phyloP scores from a whole-genome alignment of 2,888 invertebrate species.

The Prenolepis imparis region DNA sequence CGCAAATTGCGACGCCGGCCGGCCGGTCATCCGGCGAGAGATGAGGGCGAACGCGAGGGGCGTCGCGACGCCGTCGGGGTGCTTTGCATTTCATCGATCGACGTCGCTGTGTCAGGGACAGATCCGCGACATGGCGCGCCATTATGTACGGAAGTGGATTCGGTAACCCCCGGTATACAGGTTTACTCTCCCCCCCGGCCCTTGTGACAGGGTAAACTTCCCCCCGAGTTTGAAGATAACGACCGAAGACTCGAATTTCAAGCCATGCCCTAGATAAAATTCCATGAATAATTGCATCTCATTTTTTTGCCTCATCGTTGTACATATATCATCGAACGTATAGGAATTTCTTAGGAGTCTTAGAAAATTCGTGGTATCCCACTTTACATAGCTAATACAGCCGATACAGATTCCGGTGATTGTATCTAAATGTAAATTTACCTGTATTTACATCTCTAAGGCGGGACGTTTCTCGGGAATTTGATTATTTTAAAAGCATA shows the following conservation, averaged over 20 bases:
- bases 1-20: constrained; percentile 51
- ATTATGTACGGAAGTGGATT: constrained; percentile 51
- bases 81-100: constrained; percentile 57
- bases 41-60: constrained; percentile 15
- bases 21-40: constrained; percentile 17
- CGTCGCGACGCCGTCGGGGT: constrained; percentile 42
- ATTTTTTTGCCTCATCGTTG: neutral
- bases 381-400: neutral
- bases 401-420: neutral
- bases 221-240: neutral
- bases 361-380: neutral
- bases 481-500: constrained; percentile 9
- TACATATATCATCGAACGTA: neutral
- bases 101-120: constrained; percentile 51
- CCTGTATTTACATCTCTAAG: neutral
- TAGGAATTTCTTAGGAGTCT: neutral
- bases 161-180: neutral
- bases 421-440: constrained; percentile 10
- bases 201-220: neutral
- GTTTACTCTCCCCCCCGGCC: neutral
- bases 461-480: neutral
- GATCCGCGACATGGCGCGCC: constrained; percentile 43
- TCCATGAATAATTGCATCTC: constrained; percentile 6
- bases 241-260: neutral
- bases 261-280: neutral